Evolutionary conservation across 1,140 invertebrate species (phyloP), one percentile per base, ranked within the genome.

Genomic region (Hypsibius dujardini): DNA sequence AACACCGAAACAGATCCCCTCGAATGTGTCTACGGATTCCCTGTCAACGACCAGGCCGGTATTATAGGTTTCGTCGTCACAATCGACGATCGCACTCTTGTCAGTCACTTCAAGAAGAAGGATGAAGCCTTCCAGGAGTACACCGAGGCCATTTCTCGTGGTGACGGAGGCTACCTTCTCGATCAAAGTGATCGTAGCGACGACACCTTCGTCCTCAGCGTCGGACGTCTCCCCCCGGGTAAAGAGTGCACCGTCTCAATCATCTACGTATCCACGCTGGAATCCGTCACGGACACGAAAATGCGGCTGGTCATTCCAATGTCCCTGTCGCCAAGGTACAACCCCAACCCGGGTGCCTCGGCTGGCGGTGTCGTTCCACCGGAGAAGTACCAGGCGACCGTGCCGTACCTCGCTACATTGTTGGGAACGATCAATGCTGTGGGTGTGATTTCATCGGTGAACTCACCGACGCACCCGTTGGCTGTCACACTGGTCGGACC

Each of bases 1-100:
- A 56, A 56, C 50, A 7, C 7, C 7, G 50, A 56, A 56, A 12
- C 50, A 7, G n/a, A 56, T n/a, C 7, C 7, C n/a, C 7, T 56
- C 50, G 50, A 56, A 56, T 56, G 50, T 56, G 50, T 56, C 50
- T 56, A 56, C 50, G 50, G 7, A 7, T 56, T 56, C n/a, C 50
- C 50, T 12, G n/a, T 56, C 50, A 56, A 56, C n/a, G 50, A 56
- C n/a, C 50, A 56, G n/a, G 50, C 50, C 7, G 50, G 7, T n/a
- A n/a, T 56, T 0, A n/a, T 56, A 7, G 7, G 50, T 56, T 56
- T 56, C 50, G n/a, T n/a, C 50, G n/a, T 56, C 50, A 56, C 50
- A 7, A 56, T 56, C 50, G 50, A 56, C 50, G n/a, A 56, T 1
- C 50, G 50, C 7, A 56, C 50, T 0, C 50, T 56, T 7, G 50